A percentile compares a stretch with the other conserved stretches of the same genome.
Evolutionary conservation across 2,888 invertebrate species (phyloP).

Genomic region (Cinara cedri): DNA sequence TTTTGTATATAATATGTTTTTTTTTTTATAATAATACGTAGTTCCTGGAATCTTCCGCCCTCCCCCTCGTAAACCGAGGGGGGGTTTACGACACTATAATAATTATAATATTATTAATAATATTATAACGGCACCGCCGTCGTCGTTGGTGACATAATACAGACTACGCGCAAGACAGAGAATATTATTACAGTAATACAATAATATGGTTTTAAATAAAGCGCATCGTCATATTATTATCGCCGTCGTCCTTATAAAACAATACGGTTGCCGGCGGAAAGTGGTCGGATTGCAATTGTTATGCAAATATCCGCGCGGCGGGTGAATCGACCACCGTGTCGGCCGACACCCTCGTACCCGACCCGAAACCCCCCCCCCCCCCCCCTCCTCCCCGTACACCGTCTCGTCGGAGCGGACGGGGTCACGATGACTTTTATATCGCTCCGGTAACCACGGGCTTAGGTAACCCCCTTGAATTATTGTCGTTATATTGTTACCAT

Average conservation of each 20-base stretch:
- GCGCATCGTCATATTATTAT: slow-evolving; percentile 2
- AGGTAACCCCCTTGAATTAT: slow-evolving; percentile 41
- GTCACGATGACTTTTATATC: slow-evolving; percentile 43
- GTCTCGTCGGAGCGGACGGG: background rate
- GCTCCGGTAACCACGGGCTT: slow-evolving; percentile 1
- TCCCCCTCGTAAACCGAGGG: too few species aligned
- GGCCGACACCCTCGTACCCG: background rate
- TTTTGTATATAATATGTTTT: background rate
- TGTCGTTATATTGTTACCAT: background rate
- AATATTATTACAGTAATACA: too few species aligned
- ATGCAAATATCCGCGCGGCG: slow-evolving; percentile 36
- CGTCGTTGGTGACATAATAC: background rate
- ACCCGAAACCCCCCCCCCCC: too few species aligned
- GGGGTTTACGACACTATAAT: too few species aligned
- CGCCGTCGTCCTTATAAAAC: background rate
- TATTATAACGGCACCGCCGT: background rate
- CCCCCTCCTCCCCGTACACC: too few species aligned
- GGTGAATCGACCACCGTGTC: slow-evolving; percentile 34
- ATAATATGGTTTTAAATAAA: slow-evolving; percentile 46
- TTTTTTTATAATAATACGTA: background rate
- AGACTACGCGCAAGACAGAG: slow-evolving; percentile 2
- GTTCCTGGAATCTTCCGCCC: background rate
- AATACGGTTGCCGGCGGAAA: background rate
- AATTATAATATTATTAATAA: slow-evolving; percentile 6
- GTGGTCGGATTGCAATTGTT: slow-evolving; percentile 30